Evolutionary conservation across 2,888 invertebrate species (phyloP).

Genomic region (Parnassius mnemosyne): DNA sequence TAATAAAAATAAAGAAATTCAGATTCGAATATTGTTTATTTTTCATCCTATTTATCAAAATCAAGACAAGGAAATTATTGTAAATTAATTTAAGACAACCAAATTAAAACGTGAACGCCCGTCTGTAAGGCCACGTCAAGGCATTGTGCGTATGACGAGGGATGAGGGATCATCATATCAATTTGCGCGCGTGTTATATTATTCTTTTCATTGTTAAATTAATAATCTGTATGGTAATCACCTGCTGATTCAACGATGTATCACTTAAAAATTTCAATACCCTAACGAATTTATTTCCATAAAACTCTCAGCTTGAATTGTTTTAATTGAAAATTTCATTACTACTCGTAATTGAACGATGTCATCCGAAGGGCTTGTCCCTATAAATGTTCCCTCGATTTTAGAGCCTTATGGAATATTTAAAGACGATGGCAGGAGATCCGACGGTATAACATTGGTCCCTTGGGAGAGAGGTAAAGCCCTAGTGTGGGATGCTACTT

Average conservation of each 20-base stretch:
- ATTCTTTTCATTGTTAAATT: constrained; percentile 16
- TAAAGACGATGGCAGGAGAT: too few relatives aligned
- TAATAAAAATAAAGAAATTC: not conserved
- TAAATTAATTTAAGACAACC: constrained; percentile 10
- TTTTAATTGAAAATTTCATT: too few relatives aligned
- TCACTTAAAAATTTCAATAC: too few relatives aligned
- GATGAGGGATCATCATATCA: constrained; percentile 10
- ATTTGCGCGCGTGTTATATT: constrained; percentile 4
- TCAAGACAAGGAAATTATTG: not conserved
- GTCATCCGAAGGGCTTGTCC: too few relatives aligned
- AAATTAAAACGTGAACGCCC: constrained; percentile 12
- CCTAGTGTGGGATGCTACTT: too few relatives aligned
- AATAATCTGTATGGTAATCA: constrained; percentile 15
- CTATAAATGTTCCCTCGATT: too few relatives aligned
- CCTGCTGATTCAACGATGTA: not conserved
- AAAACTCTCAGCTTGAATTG: too few relatives aligned
- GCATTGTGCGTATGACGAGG: constrained; percentile 8
- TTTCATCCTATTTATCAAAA: not conserved
- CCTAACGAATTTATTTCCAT: too few relatives aligned
- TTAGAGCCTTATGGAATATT: too few relatives aligned
- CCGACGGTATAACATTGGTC: too few relatives aligned
- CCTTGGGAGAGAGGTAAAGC: too few relatives aligned
- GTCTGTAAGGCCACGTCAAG: constrained; percentile 16
- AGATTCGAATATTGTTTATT: not conserved
- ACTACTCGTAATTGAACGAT: too few relatives aligned